phyloP scores from a whole-genome alignment of 2,113 vertebrate genomes.

The Strix aluco region DNA sequence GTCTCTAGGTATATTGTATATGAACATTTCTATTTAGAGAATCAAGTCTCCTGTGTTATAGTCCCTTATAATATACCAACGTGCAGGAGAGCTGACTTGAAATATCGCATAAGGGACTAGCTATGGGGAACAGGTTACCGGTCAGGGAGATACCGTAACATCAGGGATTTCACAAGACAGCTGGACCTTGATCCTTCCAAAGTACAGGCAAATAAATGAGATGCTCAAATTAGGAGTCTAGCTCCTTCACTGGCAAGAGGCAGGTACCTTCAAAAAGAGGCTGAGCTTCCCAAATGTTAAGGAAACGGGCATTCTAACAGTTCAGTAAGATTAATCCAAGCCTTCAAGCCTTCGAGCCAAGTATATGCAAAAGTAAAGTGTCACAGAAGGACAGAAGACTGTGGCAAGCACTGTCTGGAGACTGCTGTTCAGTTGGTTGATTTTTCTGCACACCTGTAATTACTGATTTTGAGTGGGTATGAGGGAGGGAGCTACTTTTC shows the following conservation, averaged over 20 bases:
- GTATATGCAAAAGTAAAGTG: background rate
- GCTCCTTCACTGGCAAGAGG: background rate
- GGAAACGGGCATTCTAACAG: background rate
- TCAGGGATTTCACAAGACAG: background rate
- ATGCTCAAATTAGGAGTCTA: background rate
- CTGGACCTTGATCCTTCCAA: background rate
- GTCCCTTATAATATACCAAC: fast-evolving
- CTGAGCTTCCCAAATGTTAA: background rate
- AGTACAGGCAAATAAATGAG: background rate
- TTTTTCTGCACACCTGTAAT: background rate
- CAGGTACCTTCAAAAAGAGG: background rate
- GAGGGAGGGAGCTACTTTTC: background rate
- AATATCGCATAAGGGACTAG: fast-evolving
- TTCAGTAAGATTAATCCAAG: background rate
- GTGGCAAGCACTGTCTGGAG: background rate
- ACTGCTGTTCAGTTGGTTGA: background rate
- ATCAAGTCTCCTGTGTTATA: too few relatives aligned
- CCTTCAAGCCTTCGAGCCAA: background rate
- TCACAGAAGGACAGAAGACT: background rate
- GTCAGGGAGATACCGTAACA: background rate
- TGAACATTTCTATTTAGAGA: background rate
- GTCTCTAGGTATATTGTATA: background rate
- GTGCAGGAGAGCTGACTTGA: background rate
- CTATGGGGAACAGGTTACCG: background rate
- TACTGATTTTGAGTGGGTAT: background rate